phyloP scores from a whole-genome alignment of 2,113 vertebrate species.

The Neofelis nebulosa region DNA sequence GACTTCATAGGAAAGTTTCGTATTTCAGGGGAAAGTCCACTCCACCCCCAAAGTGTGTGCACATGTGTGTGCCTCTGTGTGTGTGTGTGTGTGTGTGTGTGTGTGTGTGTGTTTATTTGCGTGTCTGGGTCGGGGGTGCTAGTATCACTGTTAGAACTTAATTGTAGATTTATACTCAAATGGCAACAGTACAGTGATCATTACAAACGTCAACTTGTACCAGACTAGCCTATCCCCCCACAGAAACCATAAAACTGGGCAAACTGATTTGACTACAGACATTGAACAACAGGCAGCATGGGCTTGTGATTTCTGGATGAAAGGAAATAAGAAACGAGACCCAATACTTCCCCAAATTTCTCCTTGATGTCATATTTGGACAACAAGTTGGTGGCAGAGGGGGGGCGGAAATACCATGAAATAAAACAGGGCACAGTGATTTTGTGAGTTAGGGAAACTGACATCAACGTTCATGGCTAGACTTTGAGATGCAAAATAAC shows the following conservation, averaged over 20 bases:
- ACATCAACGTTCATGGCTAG: not conserved
- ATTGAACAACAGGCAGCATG: not conserved
- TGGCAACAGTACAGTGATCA: too few species aligned
- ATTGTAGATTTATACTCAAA: not conserved
- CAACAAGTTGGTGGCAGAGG: fast-evolving
- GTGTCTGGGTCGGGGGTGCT: too few species aligned
- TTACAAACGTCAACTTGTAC: too few species aligned
- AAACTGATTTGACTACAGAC: not conserved
- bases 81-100: not conserved
- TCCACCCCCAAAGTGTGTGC: not conserved
- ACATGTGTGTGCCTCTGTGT: not conserved
- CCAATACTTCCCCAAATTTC: not conserved
- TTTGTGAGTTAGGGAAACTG: not conserved
- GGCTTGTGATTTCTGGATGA: not conserved
- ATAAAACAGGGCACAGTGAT: not conserved
- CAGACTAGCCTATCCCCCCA: not conserved
- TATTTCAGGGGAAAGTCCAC: not conserved
- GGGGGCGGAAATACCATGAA: fast-evolving
- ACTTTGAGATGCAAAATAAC: not conserved
- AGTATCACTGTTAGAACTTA: not conserved
- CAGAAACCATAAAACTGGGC: not conserved
- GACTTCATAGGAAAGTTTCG: not conserved
- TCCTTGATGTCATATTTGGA: not conserved
- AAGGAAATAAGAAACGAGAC: not conserved
- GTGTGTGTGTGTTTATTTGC: not conserved